Percentiles rank a stretch among this genome's conserved stretches.
phyloP scores from a whole-genome alignment of 2,797 vertebrate species.

The Oryzias sinensis region DNA sequence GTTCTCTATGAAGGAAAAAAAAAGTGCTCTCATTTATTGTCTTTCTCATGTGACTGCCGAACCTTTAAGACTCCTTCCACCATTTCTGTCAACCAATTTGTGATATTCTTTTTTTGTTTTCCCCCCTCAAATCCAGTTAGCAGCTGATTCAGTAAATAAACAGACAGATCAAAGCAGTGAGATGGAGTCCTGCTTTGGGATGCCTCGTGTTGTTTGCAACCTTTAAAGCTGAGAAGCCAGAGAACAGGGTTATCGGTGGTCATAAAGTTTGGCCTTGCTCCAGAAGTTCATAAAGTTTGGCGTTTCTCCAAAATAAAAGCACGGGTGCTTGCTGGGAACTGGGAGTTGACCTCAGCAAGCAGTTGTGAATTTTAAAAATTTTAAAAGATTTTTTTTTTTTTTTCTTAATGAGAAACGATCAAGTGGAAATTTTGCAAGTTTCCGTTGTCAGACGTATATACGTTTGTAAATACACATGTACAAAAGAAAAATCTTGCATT shows the following conservation, averaged over 20 bases:
- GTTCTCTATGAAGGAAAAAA: slow-evolving; percentile 39
- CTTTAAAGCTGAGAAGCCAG: slow-evolving; percentile 5
- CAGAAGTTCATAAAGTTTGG: background rate
- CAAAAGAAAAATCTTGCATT: slow-evolving; percentile 58
- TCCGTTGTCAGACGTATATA: slow-evolving; percentile 15
- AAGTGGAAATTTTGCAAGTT: slow-evolving; percentile 7
- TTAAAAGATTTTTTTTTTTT: background rate
- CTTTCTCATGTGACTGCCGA: slow-evolving; percentile 6
- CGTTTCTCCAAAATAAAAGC: background rate
- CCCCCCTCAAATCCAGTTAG: background rate
- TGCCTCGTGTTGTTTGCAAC: slow-evolving; percentile 8
- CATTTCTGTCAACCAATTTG: slow-evolving; percentile 5
- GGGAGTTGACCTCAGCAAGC: slow-evolving; percentile 1
- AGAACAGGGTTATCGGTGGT: slow-evolving; percentile 17
- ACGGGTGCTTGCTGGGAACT: background rate
- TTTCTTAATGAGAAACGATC: background rate
- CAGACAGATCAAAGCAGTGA: background rate
- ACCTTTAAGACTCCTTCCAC: slow-evolving; percentile 3
- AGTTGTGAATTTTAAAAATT: background rate
- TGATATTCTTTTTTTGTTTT: slow-evolving; percentile 1
- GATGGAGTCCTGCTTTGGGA: background rate
- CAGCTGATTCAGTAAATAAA: slow-evolving; percentile 3
- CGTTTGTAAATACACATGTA: slow-evolving; percentile 66
- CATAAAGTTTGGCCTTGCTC: background rate
- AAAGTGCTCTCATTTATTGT: slow-evolving; percentile 17